A percentile compares a stretch with the other conserved stretches of the same genome.
Evolutionary conservation across 2,888 invertebrate species (phyloP).

Genomic region (Leucophenga maculata): DNA sequence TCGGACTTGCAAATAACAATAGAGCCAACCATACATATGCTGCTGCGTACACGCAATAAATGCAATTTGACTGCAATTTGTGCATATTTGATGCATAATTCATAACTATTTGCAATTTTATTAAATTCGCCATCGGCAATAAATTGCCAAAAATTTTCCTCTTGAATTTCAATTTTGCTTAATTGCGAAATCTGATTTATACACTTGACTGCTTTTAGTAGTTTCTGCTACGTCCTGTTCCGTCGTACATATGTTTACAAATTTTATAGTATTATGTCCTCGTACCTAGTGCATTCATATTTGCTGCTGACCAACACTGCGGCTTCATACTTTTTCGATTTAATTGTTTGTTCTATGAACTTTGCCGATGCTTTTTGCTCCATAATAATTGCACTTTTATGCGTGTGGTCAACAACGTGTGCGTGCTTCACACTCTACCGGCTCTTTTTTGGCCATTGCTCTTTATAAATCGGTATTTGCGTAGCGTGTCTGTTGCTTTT

Average conservation of each 20-base stretch:
- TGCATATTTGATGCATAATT: too few species aligned
- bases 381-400: constrained; percentile 15
- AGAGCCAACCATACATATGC: not conserved
- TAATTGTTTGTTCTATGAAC: not conserved
- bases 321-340: not conserved
- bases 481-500: not conserved
- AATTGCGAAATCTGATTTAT: constrained; percentile 60
- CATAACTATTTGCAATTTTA: not conserved
- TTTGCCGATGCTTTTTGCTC: not conserved
- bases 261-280: not conserved
- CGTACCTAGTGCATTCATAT: not conserved
- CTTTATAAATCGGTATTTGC: too few species aligned
- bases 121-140: constrained; percentile 27
- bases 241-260: not conserved
- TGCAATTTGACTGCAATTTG: too few species aligned
- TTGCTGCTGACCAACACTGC: constrained; percentile 1
- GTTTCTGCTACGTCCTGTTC: not conserved
- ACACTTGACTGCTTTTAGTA: constrained; percentile 27
- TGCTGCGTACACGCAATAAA: not conserved
- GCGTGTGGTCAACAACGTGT: constrained; percentile 2
- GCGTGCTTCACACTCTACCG: not conserved
- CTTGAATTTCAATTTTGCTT: constrained; percentile 52
- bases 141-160: constrained; percentile 42
- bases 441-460: not conserved
- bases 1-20: too few species aligned